Conservation (phyloP, 2,113 vertebrate genomes). For the Carassius gibelio region DNA sequence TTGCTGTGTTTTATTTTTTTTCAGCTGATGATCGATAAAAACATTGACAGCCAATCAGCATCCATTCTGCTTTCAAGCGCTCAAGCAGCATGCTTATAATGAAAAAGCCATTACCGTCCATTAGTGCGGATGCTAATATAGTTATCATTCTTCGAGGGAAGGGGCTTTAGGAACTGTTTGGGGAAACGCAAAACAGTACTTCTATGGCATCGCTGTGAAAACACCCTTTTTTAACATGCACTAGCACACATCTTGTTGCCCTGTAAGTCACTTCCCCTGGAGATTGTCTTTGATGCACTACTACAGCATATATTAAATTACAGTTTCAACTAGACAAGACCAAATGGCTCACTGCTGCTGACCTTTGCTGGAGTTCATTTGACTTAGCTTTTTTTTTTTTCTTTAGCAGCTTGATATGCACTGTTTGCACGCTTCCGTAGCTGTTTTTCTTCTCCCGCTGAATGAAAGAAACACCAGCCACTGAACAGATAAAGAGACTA, state of each 20-base stretch:
- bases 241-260: background rate
- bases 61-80: background rate
- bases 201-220: background rate
- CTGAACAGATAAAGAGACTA: constrained; percentile 6
- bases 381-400: constrained; percentile 20
- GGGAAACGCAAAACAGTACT: background rate
- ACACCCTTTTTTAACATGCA: background rate
- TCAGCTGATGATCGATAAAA: background rate
- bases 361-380: constrained; percentile 5
- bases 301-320: constrained; percentile 6
- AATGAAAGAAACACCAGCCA: background rate
- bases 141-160: background rate
- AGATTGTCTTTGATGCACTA: background rate
- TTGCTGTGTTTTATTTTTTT: too few relatives aligned
- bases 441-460: background rate
- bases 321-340: constrained; percentile 3
- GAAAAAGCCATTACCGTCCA: background rate
- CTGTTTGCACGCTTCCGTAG: constrained; percentile 11
- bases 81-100: background rate
- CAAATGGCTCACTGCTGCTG: constrained; percentile 18
- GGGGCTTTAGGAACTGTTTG: background rate
- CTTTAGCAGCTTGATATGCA: background rate
- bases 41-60: background rate
- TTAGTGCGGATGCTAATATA: background rate
- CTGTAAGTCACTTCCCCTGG: background rate